Percentiles rank a stretch among this genome's conserved stretches.
Conservation (phyloP, 2,888 invertebrate species). For the Apamea crenata region DNA sequence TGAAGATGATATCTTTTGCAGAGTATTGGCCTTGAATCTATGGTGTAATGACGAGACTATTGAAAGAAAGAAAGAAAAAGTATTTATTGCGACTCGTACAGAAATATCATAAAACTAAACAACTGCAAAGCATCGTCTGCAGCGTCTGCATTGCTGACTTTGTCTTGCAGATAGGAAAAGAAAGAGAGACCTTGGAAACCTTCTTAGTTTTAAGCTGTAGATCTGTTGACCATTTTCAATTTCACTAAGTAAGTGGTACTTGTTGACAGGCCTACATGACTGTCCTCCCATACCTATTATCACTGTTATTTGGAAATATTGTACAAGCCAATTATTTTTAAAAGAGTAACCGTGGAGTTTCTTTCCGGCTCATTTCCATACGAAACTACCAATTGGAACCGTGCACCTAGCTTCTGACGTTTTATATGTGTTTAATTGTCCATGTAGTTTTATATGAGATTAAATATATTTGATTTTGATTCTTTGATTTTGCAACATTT, state of each 20-base stretch:
- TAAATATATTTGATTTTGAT: no score
- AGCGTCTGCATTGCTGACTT: no score
- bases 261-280: not conserved
- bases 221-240: not conserved
- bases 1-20: constrained; percentile 22
- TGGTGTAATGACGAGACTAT: not conserved
- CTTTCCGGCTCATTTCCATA: no score
- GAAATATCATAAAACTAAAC: no score
- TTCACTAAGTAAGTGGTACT: not conserved
- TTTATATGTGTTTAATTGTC: no score
- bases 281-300: not conserved
- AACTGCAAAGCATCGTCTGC: no score
- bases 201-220: not conserved
- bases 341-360: no score
- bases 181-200: not conserved
- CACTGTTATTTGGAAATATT: not conserved
- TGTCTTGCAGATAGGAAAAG: not conserved
- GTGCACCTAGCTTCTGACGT: no score
- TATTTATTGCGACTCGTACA: no score
- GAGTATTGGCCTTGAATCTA: not conserved
- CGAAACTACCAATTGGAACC: no score
- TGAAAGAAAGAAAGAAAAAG: no score
- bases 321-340: not conserved
- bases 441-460: no score
- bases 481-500: not conserved